These are phyloP conservation scores for Pollenia griseotomentosa DNA, from an alignment of 2,888 invertebrate species.

Conservation along the genomic window DNA sequence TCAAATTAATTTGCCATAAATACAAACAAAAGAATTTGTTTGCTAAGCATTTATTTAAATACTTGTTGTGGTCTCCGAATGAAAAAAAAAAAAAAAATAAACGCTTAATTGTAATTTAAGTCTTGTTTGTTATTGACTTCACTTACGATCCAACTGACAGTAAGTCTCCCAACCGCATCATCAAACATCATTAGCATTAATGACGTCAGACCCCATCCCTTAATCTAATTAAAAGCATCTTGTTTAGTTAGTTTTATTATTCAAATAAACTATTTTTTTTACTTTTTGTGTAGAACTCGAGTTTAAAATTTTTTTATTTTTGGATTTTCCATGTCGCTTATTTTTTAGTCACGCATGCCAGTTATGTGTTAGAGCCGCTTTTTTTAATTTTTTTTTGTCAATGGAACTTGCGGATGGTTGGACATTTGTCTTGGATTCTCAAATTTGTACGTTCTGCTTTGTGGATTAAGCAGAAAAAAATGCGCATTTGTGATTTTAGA, in stretches of 20 bases:
- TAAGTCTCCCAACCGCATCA: neutral
- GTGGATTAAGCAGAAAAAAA: neutral
- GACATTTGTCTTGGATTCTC: constrained; percentile 40
- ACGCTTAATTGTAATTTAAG: constrained; percentile 1
- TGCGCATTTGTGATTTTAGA: neutral
- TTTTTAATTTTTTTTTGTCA: constrained; percentile 26
- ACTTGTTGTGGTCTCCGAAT: neutral
- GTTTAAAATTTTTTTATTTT: constrained; percentile 4
- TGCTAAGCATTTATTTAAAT: constrained; percentile 3
- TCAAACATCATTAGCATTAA: neutral
- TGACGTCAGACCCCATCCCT: constrained; percentile 5
- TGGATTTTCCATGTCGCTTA: constrained; percentile 33
- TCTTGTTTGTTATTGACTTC: neutral
- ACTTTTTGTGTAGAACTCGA: neutral
- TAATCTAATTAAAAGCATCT: constrained; percentile 20
- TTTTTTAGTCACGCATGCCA: constrained; percentile 64
- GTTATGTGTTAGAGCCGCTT: constrained; percentile 45
- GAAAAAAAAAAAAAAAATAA: too few relatives aligned
- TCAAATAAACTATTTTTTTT: neutral
- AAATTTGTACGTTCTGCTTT: constrained; percentile 53
- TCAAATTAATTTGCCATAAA: constrained; percentile 69
- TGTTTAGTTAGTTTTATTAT: neutral
- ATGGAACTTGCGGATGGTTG: constrained; percentile 49
- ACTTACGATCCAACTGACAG: neutral
- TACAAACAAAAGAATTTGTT: constrained; percentile 54